Conservation (phyloP, 2,113 vertebrate genomes). For the Neogobius melanostomus region DNA sequence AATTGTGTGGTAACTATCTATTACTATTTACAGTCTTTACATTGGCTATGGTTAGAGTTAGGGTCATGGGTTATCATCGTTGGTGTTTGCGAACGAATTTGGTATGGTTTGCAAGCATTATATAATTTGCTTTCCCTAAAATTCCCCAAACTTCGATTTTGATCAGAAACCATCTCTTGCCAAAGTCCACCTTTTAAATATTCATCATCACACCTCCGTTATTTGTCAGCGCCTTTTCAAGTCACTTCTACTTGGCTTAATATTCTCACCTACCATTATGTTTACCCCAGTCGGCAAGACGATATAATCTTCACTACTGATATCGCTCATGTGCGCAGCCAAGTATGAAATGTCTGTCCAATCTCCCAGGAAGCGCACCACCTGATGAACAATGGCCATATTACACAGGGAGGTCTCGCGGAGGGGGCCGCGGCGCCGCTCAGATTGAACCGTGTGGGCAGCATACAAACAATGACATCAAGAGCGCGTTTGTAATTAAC, state of each 20-base stretch:
- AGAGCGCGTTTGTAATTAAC: conserved; percentile 52
- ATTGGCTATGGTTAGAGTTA: no score
- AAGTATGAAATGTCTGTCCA: conserved; percentile 33
- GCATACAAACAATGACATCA: conserved; percentile 58
- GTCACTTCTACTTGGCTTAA: not conserved
- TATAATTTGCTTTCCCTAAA: no score
- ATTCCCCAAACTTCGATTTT: no score
- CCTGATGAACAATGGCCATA: conserved; percentile 30
- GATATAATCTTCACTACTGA: conserved; percentile 10
- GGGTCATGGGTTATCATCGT: no score
- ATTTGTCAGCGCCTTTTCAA: not conserved
- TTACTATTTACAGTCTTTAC: no score
- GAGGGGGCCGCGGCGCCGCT: conserved; percentile 4
- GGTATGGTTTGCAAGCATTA: no score
- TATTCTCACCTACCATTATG: not conserved
- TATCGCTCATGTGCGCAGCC: conserved; percentile 23
- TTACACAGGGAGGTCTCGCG: conserved; percentile 13
- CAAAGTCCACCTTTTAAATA: not conserved
- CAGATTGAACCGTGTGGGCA: conserved; percentile 31
- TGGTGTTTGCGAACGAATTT: no score
- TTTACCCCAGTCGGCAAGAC: conserved; percentile 13
- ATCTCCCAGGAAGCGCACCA: conserved; percentile 10
- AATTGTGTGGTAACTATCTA: no score
- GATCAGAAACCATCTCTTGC: not conserved
- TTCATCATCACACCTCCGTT: not conserved